These are phyloP conservation scores for Channa argus DNA, from an alignment of 2,113 vertebrate species.

Conservation along the genomic window DNA sequence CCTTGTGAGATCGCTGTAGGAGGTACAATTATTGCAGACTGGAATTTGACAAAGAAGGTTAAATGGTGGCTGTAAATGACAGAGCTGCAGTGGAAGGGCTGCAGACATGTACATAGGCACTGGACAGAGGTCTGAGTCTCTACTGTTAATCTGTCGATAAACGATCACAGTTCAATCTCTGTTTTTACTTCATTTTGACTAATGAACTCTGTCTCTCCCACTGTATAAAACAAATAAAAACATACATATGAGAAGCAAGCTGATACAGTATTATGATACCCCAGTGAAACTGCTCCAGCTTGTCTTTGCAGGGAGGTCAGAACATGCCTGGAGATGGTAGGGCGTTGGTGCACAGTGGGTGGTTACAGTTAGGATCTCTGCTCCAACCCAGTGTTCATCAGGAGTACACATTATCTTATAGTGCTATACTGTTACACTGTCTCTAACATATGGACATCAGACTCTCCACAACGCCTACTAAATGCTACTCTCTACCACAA, in stretches of 20 bases:
- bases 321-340: background rate
- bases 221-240: background rate
- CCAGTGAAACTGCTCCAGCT: background rate
- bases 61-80: conserved; percentile 63
- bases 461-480: conserved; percentile 36
- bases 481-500: conserved; percentile 62
- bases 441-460: conserved; percentile 47
- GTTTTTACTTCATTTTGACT: too few species aligned
- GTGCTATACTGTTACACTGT: conserved; percentile 15
- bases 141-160: background rate
- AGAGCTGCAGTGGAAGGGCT: conserved; percentile 62
- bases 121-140: conserved; percentile 37
- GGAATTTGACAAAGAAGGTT: conserved; percentile 60
- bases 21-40: conserved; percentile 69
- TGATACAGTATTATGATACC: background rate
- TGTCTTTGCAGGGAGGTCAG: background rate
- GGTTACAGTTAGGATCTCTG: background rate
- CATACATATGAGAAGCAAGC: background rate
- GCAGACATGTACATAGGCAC: conserved; percentile 49
- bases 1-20: conserved; percentile 53
- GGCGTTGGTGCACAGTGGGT: background rate
- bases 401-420: conserved; percentile 24
- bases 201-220: background rate
- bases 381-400: conserved; percentile 5
- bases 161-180: conserved; percentile 13